A percentile compares a stretch with the other conserved stretches of the same genome.
Conservation (phyloP, 2,113 vertebrate species). For the Scopus umbretta region DNA sequence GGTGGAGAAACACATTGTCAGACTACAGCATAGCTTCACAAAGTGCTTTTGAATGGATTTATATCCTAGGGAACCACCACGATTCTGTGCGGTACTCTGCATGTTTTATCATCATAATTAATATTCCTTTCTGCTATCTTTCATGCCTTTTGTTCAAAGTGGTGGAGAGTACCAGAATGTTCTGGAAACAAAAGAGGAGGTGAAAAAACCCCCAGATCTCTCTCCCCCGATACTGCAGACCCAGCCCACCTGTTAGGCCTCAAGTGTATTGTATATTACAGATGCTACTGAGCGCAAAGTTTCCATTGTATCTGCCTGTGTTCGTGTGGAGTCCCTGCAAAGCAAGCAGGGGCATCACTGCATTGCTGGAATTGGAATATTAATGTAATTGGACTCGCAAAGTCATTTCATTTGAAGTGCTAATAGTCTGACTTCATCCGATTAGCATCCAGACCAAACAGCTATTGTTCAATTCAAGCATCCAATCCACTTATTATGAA, state of each 20-base stretch:
- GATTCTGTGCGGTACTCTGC: neutral
- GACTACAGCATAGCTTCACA: neutral
- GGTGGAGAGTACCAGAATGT: neutral
- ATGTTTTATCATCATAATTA: neutral
- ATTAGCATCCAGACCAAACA: neutral
- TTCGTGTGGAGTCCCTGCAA: neutral
- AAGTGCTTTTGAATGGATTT: neutral
- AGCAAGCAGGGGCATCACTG: neutral
- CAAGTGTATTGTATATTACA: neutral
- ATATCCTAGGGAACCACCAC: neutral
- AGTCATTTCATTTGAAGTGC: conserved; percentile 17
- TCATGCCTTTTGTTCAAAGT: neutral
- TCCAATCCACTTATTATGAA: neutral
- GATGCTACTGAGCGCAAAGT: neutral
- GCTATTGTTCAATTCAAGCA: neutral
- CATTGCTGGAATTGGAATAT: neutral
- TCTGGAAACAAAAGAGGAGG: neutral
- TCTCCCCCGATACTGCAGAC: neutral
- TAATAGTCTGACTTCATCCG: neutral
- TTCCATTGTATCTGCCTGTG: neutral
- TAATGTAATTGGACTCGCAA: neutral
- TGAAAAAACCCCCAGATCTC: neutral
- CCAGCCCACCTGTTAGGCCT: neutral
- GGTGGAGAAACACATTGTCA: neutral
- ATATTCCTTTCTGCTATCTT: neutral